Conservation (phyloP, 1,140 invertebrate genomes). For the Lordiphosa stackelbergi region DNA sequence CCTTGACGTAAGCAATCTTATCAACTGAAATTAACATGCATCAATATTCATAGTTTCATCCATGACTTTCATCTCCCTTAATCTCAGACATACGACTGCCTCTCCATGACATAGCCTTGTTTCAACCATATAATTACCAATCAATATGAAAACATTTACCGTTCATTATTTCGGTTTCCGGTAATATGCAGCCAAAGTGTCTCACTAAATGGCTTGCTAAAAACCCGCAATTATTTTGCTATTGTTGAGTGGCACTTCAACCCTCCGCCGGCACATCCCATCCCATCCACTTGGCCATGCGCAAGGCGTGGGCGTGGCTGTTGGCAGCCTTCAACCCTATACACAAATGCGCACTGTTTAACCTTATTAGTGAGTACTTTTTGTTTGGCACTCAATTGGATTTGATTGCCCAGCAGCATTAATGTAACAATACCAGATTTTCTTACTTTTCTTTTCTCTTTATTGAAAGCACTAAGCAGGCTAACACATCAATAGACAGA, state of each 20-base stretch:
- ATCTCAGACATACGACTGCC: background rate
- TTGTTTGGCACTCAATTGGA: slow-evolving; percentile 58
- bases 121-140: slow-evolving; percentile 19
- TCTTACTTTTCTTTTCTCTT: slow-evolving; percentile 21
- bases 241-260: slow-evolving; percentile 46
- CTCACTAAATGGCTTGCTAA: slow-evolving; percentile 53
- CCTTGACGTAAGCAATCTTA: slow-evolving; percentile 7
- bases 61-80: background rate
- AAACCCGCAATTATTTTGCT: slow-evolving; percentile 64
- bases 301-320: slow-evolving; percentile 29
- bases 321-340: slow-evolving; percentile 44
- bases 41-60: no score
- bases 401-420: slow-evolving; percentile 52
- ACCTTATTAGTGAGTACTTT: slow-evolving; percentile 58
- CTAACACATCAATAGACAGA: slow-evolving; percentile 35
- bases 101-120: slow-evolving; percentile 3
- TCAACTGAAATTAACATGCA: background rate
- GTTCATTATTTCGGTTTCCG: slow-evolving; percentile 20
- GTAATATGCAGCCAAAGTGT: slow-evolving; percentile 30
- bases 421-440: slow-evolving; percentile 1
- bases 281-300: slow-evolving; percentile 15
- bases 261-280: slow-evolving; percentile 3
- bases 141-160: slow-evolving; percentile 34
- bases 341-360: slow-evolving; percentile 43
- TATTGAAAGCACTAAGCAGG: slow-evolving; percentile 59